phyloP scores from a whole-genome alignment of 2,797 vertebrate species.

The Gambusia yucatana region DNA sequence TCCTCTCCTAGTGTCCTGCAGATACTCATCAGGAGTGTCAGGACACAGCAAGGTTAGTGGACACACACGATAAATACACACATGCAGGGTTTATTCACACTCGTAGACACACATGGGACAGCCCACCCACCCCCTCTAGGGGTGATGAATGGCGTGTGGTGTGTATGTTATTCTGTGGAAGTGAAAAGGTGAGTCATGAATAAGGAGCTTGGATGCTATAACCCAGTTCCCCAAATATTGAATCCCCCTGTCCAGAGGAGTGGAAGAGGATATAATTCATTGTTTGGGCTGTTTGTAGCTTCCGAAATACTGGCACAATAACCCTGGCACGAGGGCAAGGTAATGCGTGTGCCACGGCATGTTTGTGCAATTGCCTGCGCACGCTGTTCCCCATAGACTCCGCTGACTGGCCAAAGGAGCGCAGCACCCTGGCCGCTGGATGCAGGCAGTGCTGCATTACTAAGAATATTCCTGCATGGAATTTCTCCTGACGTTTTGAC shows the following conservation, averaged over 20 bases:
- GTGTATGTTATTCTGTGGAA: slow-evolving; percentile 34
- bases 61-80: slow-evolving; percentile 57
- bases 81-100: slow-evolving; percentile 43
- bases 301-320: slow-evolving; percentile 68
- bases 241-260: slow-evolving; percentile 48
- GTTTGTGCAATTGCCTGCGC: slow-evolving; percentile 16
- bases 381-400: slow-evolving; percentile 60
- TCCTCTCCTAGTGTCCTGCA: slow-evolving; percentile 93
- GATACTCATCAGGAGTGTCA: slow-evolving; percentile 99
- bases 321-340: slow-evolving; percentile 60
- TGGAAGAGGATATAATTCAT: slow-evolving; percentile 55
- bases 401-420: slow-evolving; percentile 39
- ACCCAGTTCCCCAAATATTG: slow-evolving; percentile 71
- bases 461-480: slow-evolving; percentile 84
- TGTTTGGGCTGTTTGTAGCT: slow-evolving; percentile 60
- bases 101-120: slow-evolving; percentile 62
- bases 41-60: slow-evolving; percentile 99
- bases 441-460: slow-evolving; percentile 78
- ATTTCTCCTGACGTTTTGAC: slow-evolving; percentile 90
- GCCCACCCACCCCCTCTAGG: slow-evolving; percentile 81
- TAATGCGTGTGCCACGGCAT: slow-evolving; percentile 18
- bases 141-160: slow-evolving; percentile 90
- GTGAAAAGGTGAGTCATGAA: slow-evolving; percentile 68
- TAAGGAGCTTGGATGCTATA: slow-evolving; percentile 54
- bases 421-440: slow-evolving; percentile 44